Evolutionary conservation across 2,888 invertebrate species (phyloP).

Genomic region (Leptopilina myrica): DNA sequence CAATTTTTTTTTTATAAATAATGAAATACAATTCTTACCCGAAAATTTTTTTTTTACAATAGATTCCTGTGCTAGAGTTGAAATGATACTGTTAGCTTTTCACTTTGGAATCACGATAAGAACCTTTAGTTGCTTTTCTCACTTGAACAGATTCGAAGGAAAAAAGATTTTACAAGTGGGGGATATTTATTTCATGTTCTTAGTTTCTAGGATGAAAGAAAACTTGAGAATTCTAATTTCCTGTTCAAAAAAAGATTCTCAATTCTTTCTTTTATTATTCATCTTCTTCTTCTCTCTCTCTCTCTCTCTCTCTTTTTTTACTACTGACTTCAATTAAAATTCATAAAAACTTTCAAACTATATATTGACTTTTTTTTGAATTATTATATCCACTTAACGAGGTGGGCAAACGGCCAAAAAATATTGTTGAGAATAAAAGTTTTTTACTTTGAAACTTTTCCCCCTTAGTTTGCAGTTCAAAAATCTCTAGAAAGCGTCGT

Average conservation of each 20-base stretch:
- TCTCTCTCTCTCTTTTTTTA: not conserved
- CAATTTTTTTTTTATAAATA: not conserved
- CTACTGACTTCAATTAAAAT: too few species aligned
- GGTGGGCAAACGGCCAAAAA: constrained; percentile 3
- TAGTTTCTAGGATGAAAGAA: constrained; percentile 14
- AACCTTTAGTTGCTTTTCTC: constrained; percentile 40
- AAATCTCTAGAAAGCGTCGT: constrained; percentile 10
- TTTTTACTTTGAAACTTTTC: not conserved
- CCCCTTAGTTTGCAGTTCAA: not conserved
- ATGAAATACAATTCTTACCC: constrained; percentile 40
- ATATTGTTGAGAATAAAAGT: not conserved
- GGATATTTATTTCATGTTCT: constrained; percentile 33
- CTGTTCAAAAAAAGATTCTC: not conserved
- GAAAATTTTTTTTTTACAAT: constrained; percentile 13
- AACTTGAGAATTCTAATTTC: constrained; percentile 15
- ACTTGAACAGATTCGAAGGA: constrained; percentile 41
- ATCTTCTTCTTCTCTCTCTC: not conserved
- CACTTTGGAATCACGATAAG: constrained; percentile 41
- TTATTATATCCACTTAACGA: not conserved
- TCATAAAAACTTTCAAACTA: too few species aligned
- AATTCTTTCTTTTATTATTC: not conserved
- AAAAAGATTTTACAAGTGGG: constrained; percentile 50
- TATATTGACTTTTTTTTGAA: not conserved
- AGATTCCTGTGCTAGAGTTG: constrained; percentile 45
- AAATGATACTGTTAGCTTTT: constrained; percentile 53